Conservation (phyloP, 1,140 invertebrate species). For the Caenorhabditis latens region DNA sequence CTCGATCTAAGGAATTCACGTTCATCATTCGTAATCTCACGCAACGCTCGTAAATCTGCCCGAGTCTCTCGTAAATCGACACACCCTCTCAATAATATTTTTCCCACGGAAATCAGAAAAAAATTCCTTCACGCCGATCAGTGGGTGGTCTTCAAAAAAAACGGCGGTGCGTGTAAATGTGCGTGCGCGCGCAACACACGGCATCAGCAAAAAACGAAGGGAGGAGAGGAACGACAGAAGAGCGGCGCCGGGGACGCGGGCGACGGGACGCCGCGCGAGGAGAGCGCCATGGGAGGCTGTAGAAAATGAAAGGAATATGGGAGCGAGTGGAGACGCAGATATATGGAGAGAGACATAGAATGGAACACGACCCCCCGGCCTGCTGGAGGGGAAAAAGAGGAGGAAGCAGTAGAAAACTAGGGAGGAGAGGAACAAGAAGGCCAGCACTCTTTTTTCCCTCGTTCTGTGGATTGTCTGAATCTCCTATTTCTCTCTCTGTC, state of each 20-base stretch:
- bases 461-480: not conserved
- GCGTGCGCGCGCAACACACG: too few relatives aligned
- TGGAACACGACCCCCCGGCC: conserved; percentile 4
- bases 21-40: too few relatives aligned
- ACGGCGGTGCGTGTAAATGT: too few relatives aligned
- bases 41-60: too few relatives aligned
- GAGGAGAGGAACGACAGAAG: not conserved
- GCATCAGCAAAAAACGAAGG: not conserved
- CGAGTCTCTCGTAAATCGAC: too few relatives aligned
- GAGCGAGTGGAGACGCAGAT: not conserved
- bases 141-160: too few relatives aligned
- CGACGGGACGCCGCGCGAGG: not conserved
- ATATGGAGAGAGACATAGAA: not conserved
- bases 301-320: not conserved
- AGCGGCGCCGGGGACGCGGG: not conserved
- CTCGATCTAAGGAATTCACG: too few relatives aligned
- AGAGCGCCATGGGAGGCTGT: not conserved
- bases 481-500: not conserved
- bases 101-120: too few relatives aligned
- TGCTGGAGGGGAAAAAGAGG: not conserved
- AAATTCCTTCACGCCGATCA: too few relatives aligned
- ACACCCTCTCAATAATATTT: too few relatives aligned
- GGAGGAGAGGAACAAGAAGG: not conserved
- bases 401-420: not conserved
- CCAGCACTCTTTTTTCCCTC: conserved; percentile 4